phyloP scores from a whole-genome alignment of 2,113 vertebrate species.

The Colinus virginianus region DNA sequence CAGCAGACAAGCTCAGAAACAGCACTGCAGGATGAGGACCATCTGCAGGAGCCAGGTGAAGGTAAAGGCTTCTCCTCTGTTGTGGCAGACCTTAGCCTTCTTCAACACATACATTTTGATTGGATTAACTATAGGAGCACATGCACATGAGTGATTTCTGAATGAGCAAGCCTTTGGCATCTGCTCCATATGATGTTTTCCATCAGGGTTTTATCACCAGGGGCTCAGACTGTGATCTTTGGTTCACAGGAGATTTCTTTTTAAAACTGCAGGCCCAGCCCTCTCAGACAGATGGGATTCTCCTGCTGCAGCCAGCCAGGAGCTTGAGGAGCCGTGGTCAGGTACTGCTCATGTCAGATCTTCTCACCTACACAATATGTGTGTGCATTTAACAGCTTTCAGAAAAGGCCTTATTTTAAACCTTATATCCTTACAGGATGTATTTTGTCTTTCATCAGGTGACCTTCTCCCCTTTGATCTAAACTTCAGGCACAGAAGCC shows the following conservation, averaged over 20 bases:
- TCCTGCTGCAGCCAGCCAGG: neutral
- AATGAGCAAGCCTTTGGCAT: neutral
- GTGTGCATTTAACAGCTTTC: neutral
- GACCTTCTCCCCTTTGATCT: conserved; percentile 53
- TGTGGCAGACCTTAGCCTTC: neutral
- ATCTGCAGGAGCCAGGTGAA: neutral
- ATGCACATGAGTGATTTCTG: neutral
- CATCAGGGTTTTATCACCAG: neutral
- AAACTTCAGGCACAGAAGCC: conserved; percentile 37
- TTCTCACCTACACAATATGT: neutral
- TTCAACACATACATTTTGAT: neutral
- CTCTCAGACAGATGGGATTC: neutral
- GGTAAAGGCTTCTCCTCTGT: conserved; percentile 27
- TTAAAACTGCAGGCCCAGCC: conserved; percentile 25
- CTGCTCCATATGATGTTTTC: neutral
- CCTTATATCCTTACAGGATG: neutral
- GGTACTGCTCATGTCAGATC: conserved; percentile 50
- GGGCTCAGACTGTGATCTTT: neutral
- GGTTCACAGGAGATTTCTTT: conserved; percentile 30
- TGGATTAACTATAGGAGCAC: neutral
- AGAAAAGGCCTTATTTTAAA: neutral
- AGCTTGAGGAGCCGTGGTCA: conserved; percentile 54
- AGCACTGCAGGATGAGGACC: neutral
- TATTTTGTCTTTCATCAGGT: conserved; percentile 53
- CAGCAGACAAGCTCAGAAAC: neutral